These are phyloP conservation scores for Hippasteria phrygiana DNA, from an alignment of 53 echinoderm and acorn worm genomes.

Conservation along the genomic window DNA sequence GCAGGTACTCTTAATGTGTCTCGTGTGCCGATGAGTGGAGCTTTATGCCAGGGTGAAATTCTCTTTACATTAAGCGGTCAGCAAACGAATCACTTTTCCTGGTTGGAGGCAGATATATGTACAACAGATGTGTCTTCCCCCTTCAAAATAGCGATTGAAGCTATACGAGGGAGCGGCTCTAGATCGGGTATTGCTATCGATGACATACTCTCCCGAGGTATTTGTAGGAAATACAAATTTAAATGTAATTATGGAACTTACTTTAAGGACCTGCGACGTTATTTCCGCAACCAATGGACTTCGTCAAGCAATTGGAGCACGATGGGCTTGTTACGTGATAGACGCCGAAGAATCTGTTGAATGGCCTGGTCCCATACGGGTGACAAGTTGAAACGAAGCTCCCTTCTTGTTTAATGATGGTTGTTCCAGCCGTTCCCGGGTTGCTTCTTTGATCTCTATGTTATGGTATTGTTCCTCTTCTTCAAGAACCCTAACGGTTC, in stretches of 20 bases:
- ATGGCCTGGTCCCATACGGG: no score
- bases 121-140: neutral
- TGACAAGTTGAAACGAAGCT: no score
- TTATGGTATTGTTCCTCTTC: no score
- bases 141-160: neutral
- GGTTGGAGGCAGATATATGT: neutral
- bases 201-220: neutral
- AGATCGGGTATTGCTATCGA: neutral
- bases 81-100: neutral
- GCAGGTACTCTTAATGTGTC: slow-evolving; percentile 19
- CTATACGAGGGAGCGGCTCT: neutral
- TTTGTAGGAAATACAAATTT: no score
- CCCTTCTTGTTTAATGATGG: no score
- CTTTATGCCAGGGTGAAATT: neutral
- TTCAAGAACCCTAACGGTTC: no score
- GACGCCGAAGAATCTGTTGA: no score
- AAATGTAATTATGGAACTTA: no score
- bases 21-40: neutral
- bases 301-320: no score
- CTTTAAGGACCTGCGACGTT: neutral
- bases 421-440: no score
- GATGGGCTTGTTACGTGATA: no score
- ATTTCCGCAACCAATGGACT: neutral
- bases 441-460: no score
- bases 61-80: neutral